A percentile compares a stretch with the other conserved stretches of the same genome.
These are phyloP conservation scores for Trachelus tabidus DNA, from an alignment of 2,888 invertebrate genomes.

Conservation along the genomic window DNA sequence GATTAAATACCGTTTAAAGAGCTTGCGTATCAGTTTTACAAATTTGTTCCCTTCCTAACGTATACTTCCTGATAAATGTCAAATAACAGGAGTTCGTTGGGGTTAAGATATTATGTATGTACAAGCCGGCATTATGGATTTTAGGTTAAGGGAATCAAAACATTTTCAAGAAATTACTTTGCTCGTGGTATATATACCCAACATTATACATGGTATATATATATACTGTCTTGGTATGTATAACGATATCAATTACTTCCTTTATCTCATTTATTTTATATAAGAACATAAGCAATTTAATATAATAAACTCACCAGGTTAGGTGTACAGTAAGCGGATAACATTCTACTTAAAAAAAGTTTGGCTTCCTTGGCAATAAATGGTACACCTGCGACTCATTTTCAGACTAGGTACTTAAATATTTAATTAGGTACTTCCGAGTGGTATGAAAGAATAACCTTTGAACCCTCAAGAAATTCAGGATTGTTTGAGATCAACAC, in stretches of 20 bases:
- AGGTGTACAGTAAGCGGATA: not conserved
- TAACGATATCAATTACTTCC: not conserved
- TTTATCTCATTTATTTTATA: slow-evolving; percentile 4
- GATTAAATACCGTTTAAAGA: too few relatives aligned
- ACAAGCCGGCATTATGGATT: too few relatives aligned
- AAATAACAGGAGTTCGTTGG: not conserved
- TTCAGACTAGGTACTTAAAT: not conserved
- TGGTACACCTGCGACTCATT: slow-evolving; percentile 8
- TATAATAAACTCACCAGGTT: not conserved
- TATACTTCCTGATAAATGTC: not conserved
- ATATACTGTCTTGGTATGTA: not conserved
- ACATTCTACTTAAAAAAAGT: not conserved
- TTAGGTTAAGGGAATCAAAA: too few relatives aligned
- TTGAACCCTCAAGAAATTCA: not conserved
- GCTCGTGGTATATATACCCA: too few relatives aligned
- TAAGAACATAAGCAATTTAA: not conserved
- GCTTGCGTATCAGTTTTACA: not conserved
- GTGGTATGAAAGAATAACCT: not conserved
- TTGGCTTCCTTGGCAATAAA: slow-evolving; percentile 10
- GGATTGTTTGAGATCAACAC: not conserved
- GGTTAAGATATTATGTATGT: not conserved
- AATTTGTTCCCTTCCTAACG: not conserved
- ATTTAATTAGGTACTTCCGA: not conserved
- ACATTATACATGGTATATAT: too few relatives aligned
- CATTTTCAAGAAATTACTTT: too few relatives aligned